Conservation (phyloP, 2,888 invertebrate genomes). For the Cerastoderma edule region DNA sequence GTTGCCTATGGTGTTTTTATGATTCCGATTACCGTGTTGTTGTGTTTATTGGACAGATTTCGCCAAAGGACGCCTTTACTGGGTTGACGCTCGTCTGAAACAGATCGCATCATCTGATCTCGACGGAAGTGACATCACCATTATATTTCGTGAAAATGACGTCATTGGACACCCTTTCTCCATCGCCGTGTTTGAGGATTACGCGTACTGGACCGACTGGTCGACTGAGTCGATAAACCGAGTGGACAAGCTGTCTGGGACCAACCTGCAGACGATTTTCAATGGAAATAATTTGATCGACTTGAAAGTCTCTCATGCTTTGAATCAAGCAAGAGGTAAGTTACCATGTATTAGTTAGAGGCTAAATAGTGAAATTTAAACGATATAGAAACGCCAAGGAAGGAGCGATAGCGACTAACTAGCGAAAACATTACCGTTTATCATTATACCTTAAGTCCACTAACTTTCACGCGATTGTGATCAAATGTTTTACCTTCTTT, state of each 20-base stretch:
- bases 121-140: slow-evolving; percentile 89
- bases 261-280: slow-evolving; percentile 88
- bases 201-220: slow-evolving; percentile 99
- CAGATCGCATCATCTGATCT: slow-evolving; percentile 94
- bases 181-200: slow-evolving; percentile 98
- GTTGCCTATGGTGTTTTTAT: neutral
- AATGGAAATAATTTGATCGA: slow-evolving; percentile 77
- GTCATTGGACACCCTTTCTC: slow-evolving; percentile 97
- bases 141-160: slow-evolving; percentile 88
- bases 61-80: slow-evolving; percentile 94
- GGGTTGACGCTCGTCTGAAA: slow-evolving; percentile 98
- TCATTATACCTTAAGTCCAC: too few relatives aligned
- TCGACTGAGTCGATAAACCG: slow-evolving; percentile 95
- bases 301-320: slow-evolving; percentile 61
- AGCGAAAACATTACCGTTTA: too few relatives aligned
- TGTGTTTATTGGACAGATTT: slow-evolving; percentile 87
- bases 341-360: too few relatives aligned
- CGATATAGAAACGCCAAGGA: too few relatives aligned
- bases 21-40: neutral
- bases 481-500: too few relatives aligned
- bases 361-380: too few relatives aligned
- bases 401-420: too few relatives aligned
- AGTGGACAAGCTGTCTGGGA: slow-evolving; percentile 96
- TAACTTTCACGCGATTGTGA: too few relatives aligned
- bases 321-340: slow-evolving; percentile 59